Base-by-base conservation (phyloP, 2,113 vertebrate species). In the Caretta caretta region DNA sequence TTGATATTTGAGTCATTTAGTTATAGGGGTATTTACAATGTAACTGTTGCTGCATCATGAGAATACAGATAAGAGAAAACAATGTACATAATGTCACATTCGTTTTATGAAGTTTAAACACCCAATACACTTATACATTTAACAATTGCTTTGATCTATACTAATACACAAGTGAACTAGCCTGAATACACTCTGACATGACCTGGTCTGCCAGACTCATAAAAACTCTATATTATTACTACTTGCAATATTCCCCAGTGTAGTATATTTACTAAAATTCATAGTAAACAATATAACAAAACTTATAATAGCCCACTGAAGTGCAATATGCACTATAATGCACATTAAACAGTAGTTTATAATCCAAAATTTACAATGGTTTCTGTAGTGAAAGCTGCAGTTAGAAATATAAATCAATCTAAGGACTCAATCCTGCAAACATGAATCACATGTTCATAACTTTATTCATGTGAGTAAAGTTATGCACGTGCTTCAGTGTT, bases 191-290 rank as follows among this genome's bases (percentile, higher is more conserved):
- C 35, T 65, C 59, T 65, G 35, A 65, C 31, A 65, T 65, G 62
- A 65, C 62, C 14, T 8, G 31, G 6, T n/a, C 16, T n/a, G 35
- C 62, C 16, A 65, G 62, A 6, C 7, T 17, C 14, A 19, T 8
- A n/a, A 7, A n/a, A 93, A 89, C 62, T 92, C 79, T n/a, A 22
- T 92, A 10, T 42, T 42, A 1, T 84, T 94, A 65, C 29, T 65
- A 86, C 89, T 86, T 86, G n/a, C 19, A 89, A 6, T 83, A n/a
- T 65, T n/a, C 16, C 31, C 16, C 62, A n/a, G 4, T n/a, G 31
- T 65, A n/a, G 35, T n/a, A 80, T 87, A 3, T 90, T 96, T 93
- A 82, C 92, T 90, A 88, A 90, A n/a, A 49, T 90, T 29, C 35
- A 48, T 10, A 65, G 2, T 75, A 81, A 90, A 50, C 49, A 42